A percentile compares a stretch with the other conserved stretches of the same genome.
phyloP scores from a whole-genome alignment of 1,140 invertebrate genomes.

The Eulimnadia texana region DNA sequence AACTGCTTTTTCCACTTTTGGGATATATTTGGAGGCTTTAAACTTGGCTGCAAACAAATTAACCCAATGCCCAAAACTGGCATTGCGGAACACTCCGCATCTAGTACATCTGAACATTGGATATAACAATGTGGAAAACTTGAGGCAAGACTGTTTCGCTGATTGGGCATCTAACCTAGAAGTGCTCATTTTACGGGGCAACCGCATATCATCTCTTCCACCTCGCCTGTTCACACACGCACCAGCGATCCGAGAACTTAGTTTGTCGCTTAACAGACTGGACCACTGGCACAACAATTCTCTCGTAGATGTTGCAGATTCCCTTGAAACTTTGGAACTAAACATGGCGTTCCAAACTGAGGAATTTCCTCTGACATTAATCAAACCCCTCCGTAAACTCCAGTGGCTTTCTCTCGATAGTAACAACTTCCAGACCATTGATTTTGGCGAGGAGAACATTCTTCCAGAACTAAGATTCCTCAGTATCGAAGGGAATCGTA shows the following conservation, averaged over 20 bases:
- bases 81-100: conserved; percentile 47
- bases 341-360: conserved; percentile 68
- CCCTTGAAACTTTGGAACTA: conserved; percentile 65
- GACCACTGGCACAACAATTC: conserved; percentile 56
- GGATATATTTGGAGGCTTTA: conserved; percentile 49
- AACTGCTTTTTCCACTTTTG: conserved; percentile 39
- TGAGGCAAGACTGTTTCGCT: conserved; percentile 53
- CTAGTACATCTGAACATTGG: conserved; percentile 70
- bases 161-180: conserved; percentile 62
- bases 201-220: conserved; percentile 58
- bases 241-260: conserved; percentile 61
- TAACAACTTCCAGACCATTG: conserved; percentile 60
- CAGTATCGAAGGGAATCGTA: conserved; percentile 69
- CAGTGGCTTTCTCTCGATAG: conserved; percentile 76
- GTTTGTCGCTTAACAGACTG: conserved; percentile 74
- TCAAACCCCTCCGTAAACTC: conserved; percentile 50
- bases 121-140: conserved; percentile 64
- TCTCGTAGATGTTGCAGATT: conserved; percentile 52
- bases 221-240: conserved; percentile 52
- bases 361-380: conserved; percentile 53
- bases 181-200: conserved; percentile 68
- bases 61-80: conserved; percentile 22
- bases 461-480: conserved; percentile 60
- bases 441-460: conserved; percentile 39
- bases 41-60: conserved; percentile 67